These are phyloP conservation scores for Temnothorax unifasciatus DNA, from an alignment of 2,888 invertebrate genomes.

Conservation along the genomic window DNA sequence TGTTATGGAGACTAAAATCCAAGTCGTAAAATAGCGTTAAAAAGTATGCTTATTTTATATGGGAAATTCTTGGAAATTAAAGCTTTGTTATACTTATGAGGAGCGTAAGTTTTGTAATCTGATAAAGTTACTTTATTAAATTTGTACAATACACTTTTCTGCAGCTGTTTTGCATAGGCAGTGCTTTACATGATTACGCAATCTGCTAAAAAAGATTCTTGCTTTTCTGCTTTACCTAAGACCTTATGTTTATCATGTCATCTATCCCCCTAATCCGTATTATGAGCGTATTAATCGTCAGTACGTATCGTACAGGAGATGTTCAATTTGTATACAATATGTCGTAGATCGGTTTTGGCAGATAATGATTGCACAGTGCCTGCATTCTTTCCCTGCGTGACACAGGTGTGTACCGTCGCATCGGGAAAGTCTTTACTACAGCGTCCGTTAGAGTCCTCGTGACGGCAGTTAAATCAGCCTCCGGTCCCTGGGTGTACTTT, in stretches of 20 bases:
- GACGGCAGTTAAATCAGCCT: conserved; percentile 92
- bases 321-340: conserved; percentile 88
- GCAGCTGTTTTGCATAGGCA: conserved; percentile 19
- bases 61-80: background rate
- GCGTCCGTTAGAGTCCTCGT: conserved; percentile 92
- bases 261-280: conserved; percentile 4
- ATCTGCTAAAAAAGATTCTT: conserved; percentile 17
- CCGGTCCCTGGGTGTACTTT: conserved; percentile 92
- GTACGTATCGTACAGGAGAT: background rate
- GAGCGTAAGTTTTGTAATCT: background rate
- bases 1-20: background rate
- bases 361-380: conserved; percentile 93
- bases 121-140: conserved; percentile 38
- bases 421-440: conserved; percentile 93
- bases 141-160: background rate
- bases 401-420: conserved; percentile 94
- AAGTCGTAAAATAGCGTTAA: background rate
- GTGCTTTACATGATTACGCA: background rate
- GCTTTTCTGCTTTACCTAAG: background rate
- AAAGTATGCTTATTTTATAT: background rate
- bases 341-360: conserved; percentile 93
- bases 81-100: background rate
- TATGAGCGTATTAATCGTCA: background rate
- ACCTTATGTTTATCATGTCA: background rate
- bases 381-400: conserved; percentile 93